phyloP scores from a whole-genome alignment of 2,797 vertebrate genomes.

The Perodicticus potto region DNA sequence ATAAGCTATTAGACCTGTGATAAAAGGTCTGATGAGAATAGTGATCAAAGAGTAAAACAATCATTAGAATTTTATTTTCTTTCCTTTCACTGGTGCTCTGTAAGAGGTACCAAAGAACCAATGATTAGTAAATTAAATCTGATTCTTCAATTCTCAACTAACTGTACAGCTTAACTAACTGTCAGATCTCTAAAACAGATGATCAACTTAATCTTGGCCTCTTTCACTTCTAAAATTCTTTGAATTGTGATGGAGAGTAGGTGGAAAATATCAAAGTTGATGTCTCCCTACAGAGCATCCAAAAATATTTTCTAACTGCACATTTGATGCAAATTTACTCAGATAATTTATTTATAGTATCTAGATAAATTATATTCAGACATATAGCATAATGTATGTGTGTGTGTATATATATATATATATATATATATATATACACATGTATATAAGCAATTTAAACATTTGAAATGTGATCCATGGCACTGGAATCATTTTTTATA shows the following conservation, averaged over 20 bases:
- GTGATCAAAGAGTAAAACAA: constrained; percentile 23
- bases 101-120: neutral
- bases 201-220: constrained; percentile 21
- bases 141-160: constrained; percentile 21
- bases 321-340: constrained; percentile 20
- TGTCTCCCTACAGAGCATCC: neutral
- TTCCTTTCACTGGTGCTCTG: neutral
- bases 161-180: neutral
- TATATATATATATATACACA: neutral
- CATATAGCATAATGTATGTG: neutral
- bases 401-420: neutral
- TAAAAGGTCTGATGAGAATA: neutral
- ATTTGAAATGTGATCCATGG: constrained; percentile 37
- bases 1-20: neutral
- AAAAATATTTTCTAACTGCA: constrained; percentile 31
- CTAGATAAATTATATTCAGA: constrained; percentile 44
- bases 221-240: constrained; percentile 45
- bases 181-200: constrained; percentile 33
- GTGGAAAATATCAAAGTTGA: constrained; percentile 43
- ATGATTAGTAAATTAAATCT: neutral
- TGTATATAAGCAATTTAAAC: neutral
- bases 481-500: constrained; percentile 5
- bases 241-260: constrained; percentile 5
- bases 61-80: neutral
- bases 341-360: constrained; percentile 22